Conservation (phyloP, 2,888 invertebrate species). For the Timandra comae region DNA sequence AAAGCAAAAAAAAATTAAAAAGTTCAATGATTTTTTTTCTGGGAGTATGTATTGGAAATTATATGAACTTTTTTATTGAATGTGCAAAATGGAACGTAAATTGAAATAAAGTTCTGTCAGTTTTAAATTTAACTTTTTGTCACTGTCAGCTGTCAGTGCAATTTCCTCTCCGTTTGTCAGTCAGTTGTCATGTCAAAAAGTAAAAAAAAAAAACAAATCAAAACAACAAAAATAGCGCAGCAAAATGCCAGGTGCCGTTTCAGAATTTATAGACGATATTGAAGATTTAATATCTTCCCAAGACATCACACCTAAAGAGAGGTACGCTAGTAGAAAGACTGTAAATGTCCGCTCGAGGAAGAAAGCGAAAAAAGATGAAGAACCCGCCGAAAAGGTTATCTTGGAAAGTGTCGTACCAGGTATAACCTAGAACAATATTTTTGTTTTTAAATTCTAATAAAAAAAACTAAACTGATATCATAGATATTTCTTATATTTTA, state of each 20-base stretch:
- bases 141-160: no score
- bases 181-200: conserved; percentile 8
- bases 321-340: conserved; percentile 83
- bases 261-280: conserved; percentile 87
- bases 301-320: conserved; percentile 86
- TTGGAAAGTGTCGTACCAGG: conserved; percentile 79
- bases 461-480: no score
- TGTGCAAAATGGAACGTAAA: no score
- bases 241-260: conserved; percentile 77
- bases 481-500: no score
- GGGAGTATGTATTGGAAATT: no score
- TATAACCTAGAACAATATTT: conserved; percentile 56
- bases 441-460: no score
- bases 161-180: no score
- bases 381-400: conserved; percentile 62
- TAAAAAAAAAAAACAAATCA: conserved; percentile 28
- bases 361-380: conserved; percentile 41
- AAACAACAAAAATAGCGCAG: conserved; percentile 14
- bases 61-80: no score
- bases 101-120: no score
- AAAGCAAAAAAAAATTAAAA: no score
- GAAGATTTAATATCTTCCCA: conserved; percentile 89
- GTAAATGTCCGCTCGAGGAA: conserved; percentile 82
- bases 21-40: no score
- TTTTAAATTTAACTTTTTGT: no score